Evolutionary conservation across 2,113 vertebrate species (phyloP).

Genomic region (Oryzias curvinotus): DNA sequence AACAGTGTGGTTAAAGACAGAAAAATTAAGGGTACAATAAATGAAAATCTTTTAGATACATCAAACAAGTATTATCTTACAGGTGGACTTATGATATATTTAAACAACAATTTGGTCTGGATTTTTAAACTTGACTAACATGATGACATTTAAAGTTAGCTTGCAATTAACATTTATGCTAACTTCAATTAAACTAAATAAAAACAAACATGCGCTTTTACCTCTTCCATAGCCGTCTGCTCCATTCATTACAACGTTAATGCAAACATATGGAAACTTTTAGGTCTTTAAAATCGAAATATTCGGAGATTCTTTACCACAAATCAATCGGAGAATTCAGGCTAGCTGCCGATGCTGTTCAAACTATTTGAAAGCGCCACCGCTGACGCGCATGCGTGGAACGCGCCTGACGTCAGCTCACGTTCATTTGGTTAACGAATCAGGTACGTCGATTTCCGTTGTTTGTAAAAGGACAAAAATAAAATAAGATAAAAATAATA

Average conservation of each 20-base stretch:
- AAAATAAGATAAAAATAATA: no score
- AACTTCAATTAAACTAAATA: neutral
- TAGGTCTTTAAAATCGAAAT: no score
- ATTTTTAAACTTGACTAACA: no score
- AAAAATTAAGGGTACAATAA: no score
- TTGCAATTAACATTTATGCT: neutral
- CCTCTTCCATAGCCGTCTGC: constrained; percentile 61
- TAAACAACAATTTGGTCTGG: no score
- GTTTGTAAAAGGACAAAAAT: no score
- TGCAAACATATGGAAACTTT: neutral
- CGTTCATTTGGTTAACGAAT: neutral
- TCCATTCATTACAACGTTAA: constrained; percentile 28
- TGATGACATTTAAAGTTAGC: no score
- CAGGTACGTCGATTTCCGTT: neutral
- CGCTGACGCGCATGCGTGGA: constrained; percentile 25
- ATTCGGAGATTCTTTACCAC: neutral
- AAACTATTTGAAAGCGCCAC: constrained; percentile 56
- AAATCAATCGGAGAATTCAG: neutral
- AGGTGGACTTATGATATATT: no score
- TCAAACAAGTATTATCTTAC: no score
- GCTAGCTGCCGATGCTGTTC: neutral
- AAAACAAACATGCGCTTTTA: constrained; percentile 2
- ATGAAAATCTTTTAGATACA: no score
- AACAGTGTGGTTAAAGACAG: no score
- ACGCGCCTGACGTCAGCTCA: constrained; percentile 20